These are phyloP conservation scores for Leucopsar rothschildi DNA, from an alignment of 2,113 vertebrate species.

Conservation along the genomic window DNA sequence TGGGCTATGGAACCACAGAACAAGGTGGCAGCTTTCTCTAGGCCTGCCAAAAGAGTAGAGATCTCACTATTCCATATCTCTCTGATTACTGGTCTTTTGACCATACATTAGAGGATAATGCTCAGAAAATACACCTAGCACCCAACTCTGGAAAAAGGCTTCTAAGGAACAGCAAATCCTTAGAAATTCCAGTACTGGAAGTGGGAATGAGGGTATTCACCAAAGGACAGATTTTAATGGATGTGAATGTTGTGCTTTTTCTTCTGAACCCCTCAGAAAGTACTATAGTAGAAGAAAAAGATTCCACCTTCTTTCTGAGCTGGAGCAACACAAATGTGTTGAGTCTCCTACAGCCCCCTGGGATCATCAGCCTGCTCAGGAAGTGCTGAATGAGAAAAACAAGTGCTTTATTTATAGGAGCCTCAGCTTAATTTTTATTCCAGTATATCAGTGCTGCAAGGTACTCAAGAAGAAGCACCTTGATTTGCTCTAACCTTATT, in stretches of 20 bases:
- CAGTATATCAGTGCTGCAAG: neutral
- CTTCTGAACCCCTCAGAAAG: neutral
- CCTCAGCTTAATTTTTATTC: neutral
- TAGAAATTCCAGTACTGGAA: neutral
- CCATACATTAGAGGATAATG: neutral
- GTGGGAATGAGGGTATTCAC: neutral
- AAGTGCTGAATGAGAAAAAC: neutral
- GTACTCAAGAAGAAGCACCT: neutral
- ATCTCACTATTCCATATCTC: neutral
- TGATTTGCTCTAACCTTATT: neutral
- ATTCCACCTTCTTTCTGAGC: neutral
- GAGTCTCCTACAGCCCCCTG: neutral
- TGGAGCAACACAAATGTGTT: rapidly evolving
- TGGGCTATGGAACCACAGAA: neutral
- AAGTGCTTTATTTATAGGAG: neutral
- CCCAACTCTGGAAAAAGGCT: neutral
- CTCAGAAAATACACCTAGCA: neutral
- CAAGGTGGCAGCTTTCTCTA: neutral
- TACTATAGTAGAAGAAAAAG: neutral
- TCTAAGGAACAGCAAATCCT: neutral
- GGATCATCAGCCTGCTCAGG: neutral
- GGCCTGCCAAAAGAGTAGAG: neutral
- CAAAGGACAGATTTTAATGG: neutral
- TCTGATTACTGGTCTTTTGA: neutral
- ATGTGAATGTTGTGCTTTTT: neutral